These are phyloP conservation scores for human DNA, from an alignment of 2,113 vertebrate genomes.

Conservation along the genomic window DNA sequence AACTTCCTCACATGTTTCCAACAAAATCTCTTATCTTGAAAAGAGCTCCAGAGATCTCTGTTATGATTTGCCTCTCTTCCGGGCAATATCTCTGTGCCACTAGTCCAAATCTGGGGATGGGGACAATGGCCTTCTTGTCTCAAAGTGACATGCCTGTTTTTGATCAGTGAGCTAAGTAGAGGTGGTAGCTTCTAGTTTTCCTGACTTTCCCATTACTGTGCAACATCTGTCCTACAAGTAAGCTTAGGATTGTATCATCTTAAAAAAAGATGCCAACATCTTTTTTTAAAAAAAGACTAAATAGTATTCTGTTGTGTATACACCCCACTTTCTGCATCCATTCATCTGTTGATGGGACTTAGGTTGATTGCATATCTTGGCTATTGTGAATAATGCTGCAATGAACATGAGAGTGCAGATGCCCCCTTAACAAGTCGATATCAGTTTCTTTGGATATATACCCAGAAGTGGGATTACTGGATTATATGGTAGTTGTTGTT, in stretches of 20 bases:
- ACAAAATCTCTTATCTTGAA: not conserved
- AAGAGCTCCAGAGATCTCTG: not conserved
- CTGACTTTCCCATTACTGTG: not conserved
- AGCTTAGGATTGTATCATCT: not conserved
- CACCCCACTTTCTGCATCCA: not conserved
- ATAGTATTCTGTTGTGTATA: not conserved
- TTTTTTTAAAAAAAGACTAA: too few species aligned
- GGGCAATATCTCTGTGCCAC: too few species aligned
- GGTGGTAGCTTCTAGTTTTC: not conserved
- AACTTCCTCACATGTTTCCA: not conserved
- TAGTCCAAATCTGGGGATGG: not conserved
- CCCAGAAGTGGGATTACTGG: not conserved
- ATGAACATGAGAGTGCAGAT: not conserved
- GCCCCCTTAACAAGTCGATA: not conserved
- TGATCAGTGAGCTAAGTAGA: not conserved
- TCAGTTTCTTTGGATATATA: not conserved
- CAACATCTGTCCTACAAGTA: not conserved
- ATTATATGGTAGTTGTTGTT: not conserved
- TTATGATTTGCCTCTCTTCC: not conserved
- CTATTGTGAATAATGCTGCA: not conserved
- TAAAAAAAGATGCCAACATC: too few species aligned
- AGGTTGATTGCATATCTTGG: not conserved
- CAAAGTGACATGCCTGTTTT: not conserved
- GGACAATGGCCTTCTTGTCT: not conserved
- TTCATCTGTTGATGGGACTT: not conserved